Base-by-base conservation (phyloP, 2,888 invertebrate species). In the Nebria brevicollis region DNA sequence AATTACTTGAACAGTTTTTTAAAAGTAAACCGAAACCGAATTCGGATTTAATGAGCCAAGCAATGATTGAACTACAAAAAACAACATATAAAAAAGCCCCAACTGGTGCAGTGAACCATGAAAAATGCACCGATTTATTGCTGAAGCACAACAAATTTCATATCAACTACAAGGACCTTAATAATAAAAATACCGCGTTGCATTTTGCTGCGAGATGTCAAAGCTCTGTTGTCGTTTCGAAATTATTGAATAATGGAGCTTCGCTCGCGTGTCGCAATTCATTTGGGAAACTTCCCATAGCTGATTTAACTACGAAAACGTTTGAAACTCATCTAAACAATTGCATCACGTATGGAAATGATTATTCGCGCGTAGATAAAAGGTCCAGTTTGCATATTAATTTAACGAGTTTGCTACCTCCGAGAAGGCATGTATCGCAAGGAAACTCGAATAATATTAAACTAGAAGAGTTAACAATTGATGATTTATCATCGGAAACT, bases 121-220 rank as follows among this genome's bases (percentile, higher is more conserved):
- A 91, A 75, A 91, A 90, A 81, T 95, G 95, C 86, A 91, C 94
- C 81, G 90, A 92, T 73, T 86, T 92, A 70, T 88, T 95, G 20
- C 86, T 95, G 11, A 90, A 91, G 75, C 90, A 91, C 83, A 88
- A 89, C 0, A 90, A 90, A 84, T 86, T 91, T 0, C 91, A 91
- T 80, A 90, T 93, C 4, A 87, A 88, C 81, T 86, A 85, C 73
- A 82, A 83, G 34, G 87, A 87, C 1, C 4, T 8, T 76, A 77
- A 82, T 11, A 84, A 85, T 15, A 83, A 84, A 15, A 88, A 87
- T 64, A 85, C 87, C 0, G 85, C 87, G 0, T 88, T 96, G 43
- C 95, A 96, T 88, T 95, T 94, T 85, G 95, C 95, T 0, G 93
- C 94, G 0, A 92, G 94, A 85, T 93, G 93, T 84, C 93, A 94